A percentile compares a stretch with the other conserved stretches of the same genome.
These are phyloP conservation scores for Chalcosyrphus nemorum DNA, from an alignment of 2,888 invertebrate species.

Conservation along the genomic window DNA sequence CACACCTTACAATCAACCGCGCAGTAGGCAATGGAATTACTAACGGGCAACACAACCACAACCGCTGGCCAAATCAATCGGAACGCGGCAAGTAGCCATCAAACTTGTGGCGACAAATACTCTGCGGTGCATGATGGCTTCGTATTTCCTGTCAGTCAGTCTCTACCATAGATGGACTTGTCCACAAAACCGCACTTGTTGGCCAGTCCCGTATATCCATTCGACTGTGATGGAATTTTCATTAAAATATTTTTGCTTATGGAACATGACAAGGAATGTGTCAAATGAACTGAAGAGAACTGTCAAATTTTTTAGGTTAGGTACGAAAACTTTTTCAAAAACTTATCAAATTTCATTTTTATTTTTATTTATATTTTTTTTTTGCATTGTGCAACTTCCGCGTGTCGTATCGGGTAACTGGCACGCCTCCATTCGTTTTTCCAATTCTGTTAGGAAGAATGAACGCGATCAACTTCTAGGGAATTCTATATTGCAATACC, in stretches of 20 bases:
- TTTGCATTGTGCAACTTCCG: constrained; percentile 58
- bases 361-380: background rate
- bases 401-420: constrained; percentile 45
- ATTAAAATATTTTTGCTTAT: background rate
- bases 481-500: constrained; percentile 33
- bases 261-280: constrained; percentile 3
- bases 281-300: background rate
- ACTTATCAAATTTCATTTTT: constrained; percentile 12
- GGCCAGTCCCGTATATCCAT: background rate
- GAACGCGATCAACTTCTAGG: constrained; percentile 42
- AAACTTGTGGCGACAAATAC: constrained; percentile 49
- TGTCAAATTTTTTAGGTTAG: constrained; percentile 2
- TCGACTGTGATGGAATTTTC: constrained; percentile 29
- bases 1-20: constrained; percentile 41
- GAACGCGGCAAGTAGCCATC: constrained; percentile 57
- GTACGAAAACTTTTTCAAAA: background rate
- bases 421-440: constrained; percentile 38
- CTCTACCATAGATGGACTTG: background rate
- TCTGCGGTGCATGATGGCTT: constrained; percentile 31
- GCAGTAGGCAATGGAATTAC: constrained; percentile 1
- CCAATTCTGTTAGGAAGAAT: constrained; percentile 6
- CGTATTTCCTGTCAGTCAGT: constrained; percentile 34
- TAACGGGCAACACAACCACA: constrained; percentile 54
- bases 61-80: constrained; percentile 55
- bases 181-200: constrained; percentile 27